Evolutionary conservation across 1,140 invertebrate genomes (phyloP), one percentile per base, ranked within the genome.

Genomic region (Trichogramma pretiosum): DNA sequence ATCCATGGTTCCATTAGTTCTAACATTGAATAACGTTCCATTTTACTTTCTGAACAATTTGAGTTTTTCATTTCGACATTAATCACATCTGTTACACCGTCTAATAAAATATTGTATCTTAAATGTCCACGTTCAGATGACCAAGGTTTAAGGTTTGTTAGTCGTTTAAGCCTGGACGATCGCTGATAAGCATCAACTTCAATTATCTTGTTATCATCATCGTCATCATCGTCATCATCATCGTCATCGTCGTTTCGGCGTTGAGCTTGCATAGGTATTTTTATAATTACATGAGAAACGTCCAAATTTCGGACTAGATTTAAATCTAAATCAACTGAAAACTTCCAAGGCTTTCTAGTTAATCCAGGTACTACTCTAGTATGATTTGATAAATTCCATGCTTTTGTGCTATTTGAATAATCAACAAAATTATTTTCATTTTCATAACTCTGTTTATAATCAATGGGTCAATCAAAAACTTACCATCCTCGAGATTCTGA

Each of bases 261-360:
- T 3, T 24, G 13, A 14, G 16, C 32, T 38, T 43, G 35, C 17
- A 46, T 46, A 16, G 78, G 72, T 19, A 88, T 73, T 58, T 76
- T 77, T 1, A 90, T 67, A 30, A 89, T 61, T 21, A 89, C 67
- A 59, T 91, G 87, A 5, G 84, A 82, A 67, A 79, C 77, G 18
- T 73, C 63, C 2, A 75, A 64, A 53, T 77, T 65, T 30, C 67
- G 75, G 10, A 89, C 53, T 34, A 78, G 70, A 24, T 78, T 72
- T 21, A 87, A 56, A 63, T 83, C 70, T 3, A 88, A 61, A 10
- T 79, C 74, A 0, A 81, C 74, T 19, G 77, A 47, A 18, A 42
- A 64, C 64, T 73, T 74, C 57, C 80, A 75, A 11, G 76, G 61
- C 40, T 52, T 52, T 73, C 65, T 51, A 67, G 55, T 30, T 53